These are phyloP conservation scores for Congeria kusceri DNA, from an alignment of 2,888 invertebrate genomes.

Conservation along the genomic window DNA sequence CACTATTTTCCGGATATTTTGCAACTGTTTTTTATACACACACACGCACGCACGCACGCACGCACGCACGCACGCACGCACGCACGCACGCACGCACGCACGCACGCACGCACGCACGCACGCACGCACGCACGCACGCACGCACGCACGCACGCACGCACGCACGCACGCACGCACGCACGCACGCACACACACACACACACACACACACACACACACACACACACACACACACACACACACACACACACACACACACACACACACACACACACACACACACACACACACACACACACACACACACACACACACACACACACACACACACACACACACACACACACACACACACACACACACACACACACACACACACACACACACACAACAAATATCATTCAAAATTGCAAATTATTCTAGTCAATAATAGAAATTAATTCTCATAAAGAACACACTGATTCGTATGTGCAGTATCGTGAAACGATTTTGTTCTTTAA, in stretches of 20 bases:
- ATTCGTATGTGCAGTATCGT: too few species aligned
- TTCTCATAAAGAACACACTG: too few species aligned
- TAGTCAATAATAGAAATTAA: too few species aligned
- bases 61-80: background rate
- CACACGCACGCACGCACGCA: too few species aligned
- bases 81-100: background rate
- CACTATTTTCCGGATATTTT: too few species aligned
- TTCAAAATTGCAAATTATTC: too few species aligned
- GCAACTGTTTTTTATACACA: too few species aligned
- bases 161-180: slow-evolving; percentile 1
- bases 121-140: slow-evolving; percentile 8
- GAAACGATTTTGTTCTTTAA: too few species aligned
- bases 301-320: background rate
- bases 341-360: too few species aligned
- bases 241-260: background rate
- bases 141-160: slow-evolving; percentile 5
- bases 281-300: background rate
- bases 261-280: background rate
- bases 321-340: too few species aligned
- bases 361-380: too few species aligned
- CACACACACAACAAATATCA: too few species aligned
- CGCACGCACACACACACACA: slow-evolving; percentile 1
- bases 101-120: background rate
- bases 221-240: slow-evolving; percentile 3
- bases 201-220: slow-evolving; percentile 5